Conservation (phyloP, 92 coral and sea anemone species). For the Nematostella vectensis region DNA sequence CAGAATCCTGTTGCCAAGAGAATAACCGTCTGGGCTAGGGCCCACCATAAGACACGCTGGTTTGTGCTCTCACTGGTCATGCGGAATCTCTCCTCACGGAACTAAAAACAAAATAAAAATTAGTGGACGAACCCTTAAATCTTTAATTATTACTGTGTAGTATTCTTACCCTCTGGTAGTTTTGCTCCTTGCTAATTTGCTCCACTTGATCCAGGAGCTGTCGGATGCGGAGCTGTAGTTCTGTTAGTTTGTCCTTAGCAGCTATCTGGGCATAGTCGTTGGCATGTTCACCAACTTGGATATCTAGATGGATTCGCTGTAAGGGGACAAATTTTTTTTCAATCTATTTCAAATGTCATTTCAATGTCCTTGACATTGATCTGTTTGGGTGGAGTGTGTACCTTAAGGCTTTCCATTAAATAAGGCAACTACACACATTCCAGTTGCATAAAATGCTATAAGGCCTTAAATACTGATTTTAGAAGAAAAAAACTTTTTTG, state of each 20-base stretch:
- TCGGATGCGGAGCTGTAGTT: conserved; percentile 88
- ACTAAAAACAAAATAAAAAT: conserved; percentile 39
- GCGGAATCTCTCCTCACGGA: conserved; percentile 96
- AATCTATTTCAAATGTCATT: neutral
- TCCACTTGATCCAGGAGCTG: conserved; percentile 96
- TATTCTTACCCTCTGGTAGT: conserved; percentile 86
- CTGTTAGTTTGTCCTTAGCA: conserved; percentile 94
- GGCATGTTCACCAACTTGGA: conserved; percentile 98
- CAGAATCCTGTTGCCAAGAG: conserved; percentile 91
- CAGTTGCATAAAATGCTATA: too few relatives aligned
- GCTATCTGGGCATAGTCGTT: conserved; percentile 98
- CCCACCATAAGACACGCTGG: conserved; percentile 99
- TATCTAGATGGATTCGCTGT: conserved; percentile 91
- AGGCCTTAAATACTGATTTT: too few relatives aligned
- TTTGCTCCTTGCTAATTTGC: conserved; percentile 95
- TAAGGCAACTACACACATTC: too few relatives aligned
- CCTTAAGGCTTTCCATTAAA: too few relatives aligned
- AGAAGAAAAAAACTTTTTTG: too few relatives aligned
- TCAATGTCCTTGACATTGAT: too few relatives aligned
- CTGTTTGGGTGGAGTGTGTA: too few relatives aligned
- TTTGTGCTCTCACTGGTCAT: conserved; percentile 95
- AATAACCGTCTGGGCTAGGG: conserved; percentile 93
- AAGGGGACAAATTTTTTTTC: neutral
- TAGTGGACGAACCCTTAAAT: neutral
- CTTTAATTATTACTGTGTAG: neutral